Conservation (phyloP, 2,797 vertebrate species). For the Rhincodon typus region DNA sequence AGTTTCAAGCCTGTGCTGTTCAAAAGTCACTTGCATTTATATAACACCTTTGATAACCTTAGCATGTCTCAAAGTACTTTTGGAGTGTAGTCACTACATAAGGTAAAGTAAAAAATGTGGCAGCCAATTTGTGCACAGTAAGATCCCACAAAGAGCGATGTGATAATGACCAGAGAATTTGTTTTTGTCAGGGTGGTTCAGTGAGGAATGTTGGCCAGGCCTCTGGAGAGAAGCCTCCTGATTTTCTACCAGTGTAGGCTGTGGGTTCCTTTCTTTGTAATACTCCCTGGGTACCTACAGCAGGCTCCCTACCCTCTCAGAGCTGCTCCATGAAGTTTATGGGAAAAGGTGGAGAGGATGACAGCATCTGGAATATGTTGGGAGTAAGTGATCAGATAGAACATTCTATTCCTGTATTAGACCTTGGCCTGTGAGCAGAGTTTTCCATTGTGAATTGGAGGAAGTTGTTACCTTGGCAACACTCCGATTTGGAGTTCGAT, state of each 20-base stretch:
- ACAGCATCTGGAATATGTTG: not conserved
- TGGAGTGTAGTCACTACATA: not conserved
- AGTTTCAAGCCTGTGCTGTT: not conserved
- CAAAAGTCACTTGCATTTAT: not conserved
- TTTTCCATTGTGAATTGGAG: slow-evolving; percentile 4
- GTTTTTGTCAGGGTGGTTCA: not conserved
- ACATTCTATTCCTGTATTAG: not conserved
- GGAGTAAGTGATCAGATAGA: not conserved
- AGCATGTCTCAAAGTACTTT: not conserved
- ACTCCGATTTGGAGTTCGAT: not conserved
- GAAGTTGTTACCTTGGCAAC: slow-evolving; percentile 1
- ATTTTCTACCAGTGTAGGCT: not conserved
- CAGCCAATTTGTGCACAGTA: not conserved
- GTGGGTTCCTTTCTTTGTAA: not conserved
- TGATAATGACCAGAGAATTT: not conserved
- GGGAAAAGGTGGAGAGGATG: not conserved
- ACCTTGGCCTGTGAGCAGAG: not conserved
- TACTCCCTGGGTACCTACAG: not conserved
- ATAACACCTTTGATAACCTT: not conserved
- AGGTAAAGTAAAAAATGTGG: not conserved
- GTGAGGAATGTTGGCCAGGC: not conserved
- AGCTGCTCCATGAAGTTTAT: not conserved
- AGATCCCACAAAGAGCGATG: not conserved
- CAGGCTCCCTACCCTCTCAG: not conserved
- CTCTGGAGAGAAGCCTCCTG: not conserved